Conservation (phyloP, 2,113 vertebrate genomes). For the Xenopus tropicalis region UCB_Xtro_10.0 CM004445.2:22769001-22769500, state of each 20-base stretch:
- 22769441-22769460: not conserved
- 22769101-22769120: constrained; percentile 7
- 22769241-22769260: constrained; percentile 29
- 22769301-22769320: constrained; percentile 27
- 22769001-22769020: constrained; percentile 9
- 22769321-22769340: constrained; percentile 26
- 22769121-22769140: constrained; percentile 17
- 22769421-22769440: not conserved
- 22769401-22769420: constrained; percentile 2
- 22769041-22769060: constrained; percentile 1
- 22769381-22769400: not conserved
- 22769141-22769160: constrained; percentile 8
- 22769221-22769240: constrained; percentile 29
- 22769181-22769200: constrained; percentile 13
- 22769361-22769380: constrained; percentile 5
- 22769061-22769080: not conserved
- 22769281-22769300: constrained; percentile 15
- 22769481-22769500: not conserved
- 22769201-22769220: constrained; percentile 9
- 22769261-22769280: constrained; percentile 32
- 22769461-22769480: not conserved
- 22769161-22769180: constrained; percentile 30
- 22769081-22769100: constrained; percentile 2
- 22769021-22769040: not conserved
- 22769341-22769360: constrained; percentile 24